These are phyloP conservation scores for Polylopha cassiicola DNA, from an alignment of 2,888 invertebrate genomes.

Conservation along the genomic window DNA sequence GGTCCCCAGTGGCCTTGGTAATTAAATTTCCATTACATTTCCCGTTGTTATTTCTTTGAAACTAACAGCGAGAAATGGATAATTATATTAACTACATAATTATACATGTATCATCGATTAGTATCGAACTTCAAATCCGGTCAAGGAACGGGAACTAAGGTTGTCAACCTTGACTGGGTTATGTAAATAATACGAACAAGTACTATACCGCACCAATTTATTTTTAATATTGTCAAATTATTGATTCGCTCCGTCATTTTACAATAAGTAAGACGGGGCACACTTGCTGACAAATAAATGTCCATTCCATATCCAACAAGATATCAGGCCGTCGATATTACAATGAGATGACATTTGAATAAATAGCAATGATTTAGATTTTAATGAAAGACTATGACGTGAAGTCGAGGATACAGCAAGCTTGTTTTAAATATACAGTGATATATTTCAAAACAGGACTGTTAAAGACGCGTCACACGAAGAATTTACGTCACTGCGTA, in stretches of 20 bases:
- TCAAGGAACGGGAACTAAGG: background rate
- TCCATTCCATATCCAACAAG: conserved; percentile 17
- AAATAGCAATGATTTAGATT: conserved; percentile 25
- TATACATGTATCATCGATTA: no score
- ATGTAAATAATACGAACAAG: conserved; percentile 27
- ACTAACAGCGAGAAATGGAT: no score
- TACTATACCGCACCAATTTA: conserved; percentile 68
- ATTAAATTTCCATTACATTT: no score
- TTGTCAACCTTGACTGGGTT: background rate
- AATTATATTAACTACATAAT: no score
- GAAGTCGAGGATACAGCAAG: conserved; percentile 5
- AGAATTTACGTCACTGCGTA: no score
- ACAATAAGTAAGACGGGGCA: conserved; percentile 25
- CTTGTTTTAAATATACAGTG: no score
- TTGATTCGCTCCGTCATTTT: conserved; percentile 36
- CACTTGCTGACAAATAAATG: conserved; percentile 25
- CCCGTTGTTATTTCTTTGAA: no score
- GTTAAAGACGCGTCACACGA: no score
- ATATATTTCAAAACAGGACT: no score
- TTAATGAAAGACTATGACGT: conserved; percentile 14
- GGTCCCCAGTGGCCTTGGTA: no score
- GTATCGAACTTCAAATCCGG: no score
- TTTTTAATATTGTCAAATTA: conserved; percentile 68
- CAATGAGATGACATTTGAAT: conserved; percentile 27
- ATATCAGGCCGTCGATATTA: conserved; percentile 18